A percentile compares a stretch with the other conserved stretches of the same genome.
Evolutionary conservation across 64 coral and sea anemone species (phyloP).

Genomic region (Catalaphyllia jardinei): DNA sequence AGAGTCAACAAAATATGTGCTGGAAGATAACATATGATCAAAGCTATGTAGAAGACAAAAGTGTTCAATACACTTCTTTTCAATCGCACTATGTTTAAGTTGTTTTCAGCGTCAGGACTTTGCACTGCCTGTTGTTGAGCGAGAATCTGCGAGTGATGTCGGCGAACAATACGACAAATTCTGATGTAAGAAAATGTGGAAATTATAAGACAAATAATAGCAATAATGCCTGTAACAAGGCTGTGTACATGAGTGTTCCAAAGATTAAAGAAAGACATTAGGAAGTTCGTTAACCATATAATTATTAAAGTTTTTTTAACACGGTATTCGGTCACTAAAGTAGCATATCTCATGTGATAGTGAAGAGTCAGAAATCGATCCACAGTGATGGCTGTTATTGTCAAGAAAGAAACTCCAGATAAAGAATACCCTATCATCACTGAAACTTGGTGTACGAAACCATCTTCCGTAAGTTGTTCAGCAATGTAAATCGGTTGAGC

Average conservation of each 20-base stretch:
- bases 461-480: neutral
- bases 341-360: neutral
- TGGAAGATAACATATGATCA: neutral
- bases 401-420: neutral
- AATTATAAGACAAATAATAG: no score
- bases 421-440: neutral
- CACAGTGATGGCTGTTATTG: neutral
- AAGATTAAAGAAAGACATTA: no score
- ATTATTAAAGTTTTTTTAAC: neutral
- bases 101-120: neutral
- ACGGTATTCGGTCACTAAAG: neutral
- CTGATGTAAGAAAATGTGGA: neutral
- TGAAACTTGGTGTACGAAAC: neutral
- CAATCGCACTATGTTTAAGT: neutral
- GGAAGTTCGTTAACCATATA: neutral
- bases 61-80: conserved; percentile 1
- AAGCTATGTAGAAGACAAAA: neutral
- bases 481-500: neutral
- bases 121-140: neutral
- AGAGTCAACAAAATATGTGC: neutral
- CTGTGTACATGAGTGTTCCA: no score
- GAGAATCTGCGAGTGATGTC: conserved; percentile 9
- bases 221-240: no score
- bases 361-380: neutral
- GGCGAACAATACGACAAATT: conserved; percentile 12